Evolutionary conservation across 1,140 invertebrate species (phyloP).

Genomic region (Pectinophora gossypiella): DNA sequence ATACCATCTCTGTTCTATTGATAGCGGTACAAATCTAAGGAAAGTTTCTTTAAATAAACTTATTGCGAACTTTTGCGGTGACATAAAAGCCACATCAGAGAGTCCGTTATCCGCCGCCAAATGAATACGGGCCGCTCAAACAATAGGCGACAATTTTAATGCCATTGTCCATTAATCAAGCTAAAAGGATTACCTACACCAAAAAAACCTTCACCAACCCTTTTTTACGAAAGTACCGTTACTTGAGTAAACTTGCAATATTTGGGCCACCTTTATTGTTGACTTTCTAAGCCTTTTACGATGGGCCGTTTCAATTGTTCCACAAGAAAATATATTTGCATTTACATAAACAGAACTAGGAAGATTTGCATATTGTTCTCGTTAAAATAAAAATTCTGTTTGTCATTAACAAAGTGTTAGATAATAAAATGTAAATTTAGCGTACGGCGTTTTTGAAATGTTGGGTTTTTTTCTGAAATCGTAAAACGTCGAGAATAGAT

Average conservation of each 20-base stretch:
- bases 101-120: constrained; percentile 34
- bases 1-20: not conserved
- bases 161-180: constrained; percentile 63
- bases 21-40: not conserved
- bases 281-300: constrained; percentile 57
- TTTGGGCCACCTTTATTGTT: constrained; percentile 52
- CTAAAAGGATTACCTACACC: constrained; percentile 45
- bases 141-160: constrained; percentile 46
- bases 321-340: constrained; percentile 53
- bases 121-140: constrained; percentile 36
- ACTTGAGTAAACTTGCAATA: constrained; percentile 27
- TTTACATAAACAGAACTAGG: constrained; percentile 57
- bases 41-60: not conserved
- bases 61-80: constrained; percentile 14
- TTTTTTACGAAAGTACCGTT: constrained; percentile 61
- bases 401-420: constrained; percentile 40
- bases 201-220: constrained; percentile 60
- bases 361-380: constrained; percentile 52
- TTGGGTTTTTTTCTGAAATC: too few species aligned
- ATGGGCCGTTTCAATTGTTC: constrained; percentile 38
- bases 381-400: constrained; percentile 30
- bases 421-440: constrained; percentile 59
- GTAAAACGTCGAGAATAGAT: too few species aligned
- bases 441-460: constrained; percentile 11
- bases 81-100: constrained; percentile 25